Conservation (phyloP, 2,888 invertebrate species). For the Rhogogaster chlorosoma region DNA sequence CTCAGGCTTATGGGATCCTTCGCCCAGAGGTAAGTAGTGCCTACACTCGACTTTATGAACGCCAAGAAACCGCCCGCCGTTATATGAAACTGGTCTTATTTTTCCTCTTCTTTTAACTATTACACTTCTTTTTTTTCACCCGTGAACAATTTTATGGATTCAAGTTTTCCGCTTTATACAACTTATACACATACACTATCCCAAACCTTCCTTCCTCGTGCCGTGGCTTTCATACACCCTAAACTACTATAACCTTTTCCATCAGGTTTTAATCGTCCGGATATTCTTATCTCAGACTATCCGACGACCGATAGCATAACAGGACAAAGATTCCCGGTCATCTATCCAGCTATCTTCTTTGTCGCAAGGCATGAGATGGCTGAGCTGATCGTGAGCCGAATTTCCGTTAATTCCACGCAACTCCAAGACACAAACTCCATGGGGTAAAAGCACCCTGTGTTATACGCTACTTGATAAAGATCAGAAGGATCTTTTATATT, state of each 20-base stretch:
- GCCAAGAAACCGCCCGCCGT: slow-evolving; percentile 16
- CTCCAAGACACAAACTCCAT: not conserved
- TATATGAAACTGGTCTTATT: slow-evolving; percentile 38
- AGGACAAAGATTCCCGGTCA: slow-evolving; percentile 17
- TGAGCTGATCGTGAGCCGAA: not conserved
- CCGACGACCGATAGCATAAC: not conserved
- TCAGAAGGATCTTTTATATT: not conserved
- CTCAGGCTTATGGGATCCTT: slow-evolving; percentile 41
- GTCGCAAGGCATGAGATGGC: not conserved
- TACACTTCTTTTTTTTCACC: not conserved
- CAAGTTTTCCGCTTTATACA: not conserved
- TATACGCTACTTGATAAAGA: not conserved
- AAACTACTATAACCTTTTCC: not conserved
- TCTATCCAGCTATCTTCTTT: not conserved
- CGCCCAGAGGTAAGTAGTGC: slow-evolving; percentile 44
- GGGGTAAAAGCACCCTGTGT: not conserved
- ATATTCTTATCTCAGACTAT: not conserved
- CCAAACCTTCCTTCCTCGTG: not conserved
- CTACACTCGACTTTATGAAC: slow-evolving; percentile 48
- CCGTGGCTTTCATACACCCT: too few species aligned
- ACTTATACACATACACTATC: not conserved
- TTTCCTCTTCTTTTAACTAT: slow-evolving; percentile 22
- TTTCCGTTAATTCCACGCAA: not conserved
- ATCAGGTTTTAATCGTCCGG: not conserved
- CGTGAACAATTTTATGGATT: not conserved